phyloP scores from a whole-genome alignment of 2,113 vertebrate species.

The Smithornis capensis region DNA sequence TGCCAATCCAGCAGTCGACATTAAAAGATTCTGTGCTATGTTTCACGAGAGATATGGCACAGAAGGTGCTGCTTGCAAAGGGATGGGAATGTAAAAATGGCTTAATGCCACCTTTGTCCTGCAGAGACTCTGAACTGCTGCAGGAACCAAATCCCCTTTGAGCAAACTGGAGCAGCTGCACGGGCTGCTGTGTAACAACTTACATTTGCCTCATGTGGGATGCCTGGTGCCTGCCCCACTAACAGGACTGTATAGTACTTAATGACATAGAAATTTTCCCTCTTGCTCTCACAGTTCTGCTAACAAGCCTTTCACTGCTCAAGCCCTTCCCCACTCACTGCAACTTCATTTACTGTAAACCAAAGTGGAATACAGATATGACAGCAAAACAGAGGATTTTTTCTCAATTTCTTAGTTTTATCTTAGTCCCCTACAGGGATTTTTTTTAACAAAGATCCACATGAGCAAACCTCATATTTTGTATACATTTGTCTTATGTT shows the following conservation, averaged over 20 bases:
- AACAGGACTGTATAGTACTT: neutral
- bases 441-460: neutral
- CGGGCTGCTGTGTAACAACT: neutral
- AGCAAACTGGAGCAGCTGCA: neutral
- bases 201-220: neutral
- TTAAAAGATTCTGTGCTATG: neutral
- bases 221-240: neutral
- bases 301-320: neutral
- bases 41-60: neutral
- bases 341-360: neutral
- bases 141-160: neutral
- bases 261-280: neutral
- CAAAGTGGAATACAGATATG: neutral
- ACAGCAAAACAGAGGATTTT: neutral
- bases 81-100: conserved; percentile 1
- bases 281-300: neutral
- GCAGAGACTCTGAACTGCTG: neutral
- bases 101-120: conserved; percentile 13
- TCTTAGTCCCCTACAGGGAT: neutral
- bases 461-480: neutral
- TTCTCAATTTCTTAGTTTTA: neutral
- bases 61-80: neutral
- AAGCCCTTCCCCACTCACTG: neutral
- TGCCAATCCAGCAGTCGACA: neutral
- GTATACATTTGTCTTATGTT: neutral